These are phyloP conservation scores for Danionella cerebrum DNA, from an alignment of 2,113 vertebrate genomes.

Conservation along the genomic window DNA sequence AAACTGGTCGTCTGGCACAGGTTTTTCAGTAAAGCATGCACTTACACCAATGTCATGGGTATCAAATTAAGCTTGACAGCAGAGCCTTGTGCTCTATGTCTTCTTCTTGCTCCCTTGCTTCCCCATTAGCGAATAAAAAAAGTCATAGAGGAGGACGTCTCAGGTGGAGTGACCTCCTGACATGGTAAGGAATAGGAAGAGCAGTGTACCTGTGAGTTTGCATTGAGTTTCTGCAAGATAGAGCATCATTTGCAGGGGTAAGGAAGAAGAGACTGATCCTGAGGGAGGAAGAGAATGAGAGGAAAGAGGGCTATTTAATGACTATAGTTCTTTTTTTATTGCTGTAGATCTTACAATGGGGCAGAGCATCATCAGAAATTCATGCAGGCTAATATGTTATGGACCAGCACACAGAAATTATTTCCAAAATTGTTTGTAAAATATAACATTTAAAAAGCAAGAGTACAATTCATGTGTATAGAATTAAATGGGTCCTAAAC, in stretches of 20 bases:
- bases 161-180: constrained; percentile 51
- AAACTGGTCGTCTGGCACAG: constrained; percentile 42
- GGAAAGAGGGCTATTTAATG: not conserved
- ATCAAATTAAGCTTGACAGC: constrained; percentile 62
- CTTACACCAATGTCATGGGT: constrained; percentile 53
- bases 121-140: constrained; percentile 64
- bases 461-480: too few relatives aligned
- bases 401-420: too few relatives aligned
- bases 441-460: too few relatives aligned
- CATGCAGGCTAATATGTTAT: too few relatives aligned
- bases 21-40: constrained; percentile 53
- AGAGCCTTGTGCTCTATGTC: constrained; percentile 45
- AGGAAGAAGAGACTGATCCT: not conserved
- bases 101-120: constrained; percentile 55
- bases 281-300: not conserved
- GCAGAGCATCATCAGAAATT: not conserved
- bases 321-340: not conserved
- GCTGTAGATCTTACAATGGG: not conserved
- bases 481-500: too few relatives aligned
- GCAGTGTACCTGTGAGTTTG: constrained; percentile 35
- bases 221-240: not conserved
- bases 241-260: constrained; percentile 34
- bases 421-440: too few relatives aligned
- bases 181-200: constrained; percentile 49
- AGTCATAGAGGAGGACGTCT: constrained; percentile 48